Evolutionary conservation across 2,888 invertebrate genomes (phyloP).

Genomic region (Dyspetes luteomarginatus): DNA sequence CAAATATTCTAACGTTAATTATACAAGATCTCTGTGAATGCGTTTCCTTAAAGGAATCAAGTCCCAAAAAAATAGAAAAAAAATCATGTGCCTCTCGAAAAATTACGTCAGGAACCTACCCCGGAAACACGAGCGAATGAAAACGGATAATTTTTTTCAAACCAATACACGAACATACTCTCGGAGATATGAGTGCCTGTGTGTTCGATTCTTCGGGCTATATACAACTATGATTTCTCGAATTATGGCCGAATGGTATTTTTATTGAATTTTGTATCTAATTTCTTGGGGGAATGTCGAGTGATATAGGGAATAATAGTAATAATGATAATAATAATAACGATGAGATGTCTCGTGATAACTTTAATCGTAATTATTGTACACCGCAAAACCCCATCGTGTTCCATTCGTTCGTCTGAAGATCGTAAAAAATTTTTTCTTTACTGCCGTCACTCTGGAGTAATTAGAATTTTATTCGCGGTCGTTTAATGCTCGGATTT

Average conservation of each 20-base stretch:
- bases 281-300: background rate
- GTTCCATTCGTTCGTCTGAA: slow-evolving; percentile 20
- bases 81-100: background rate
- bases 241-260: background rate
- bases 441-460: slow-evolving; percentile 60
- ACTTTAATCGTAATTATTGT: slow-evolving; percentile 41
- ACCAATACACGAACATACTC: slow-evolving; percentile 27
- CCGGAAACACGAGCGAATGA: slow-evolving; percentile 57
- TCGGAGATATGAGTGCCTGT: slow-evolving; percentile 61
- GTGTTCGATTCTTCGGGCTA: slow-evolving; percentile 4
- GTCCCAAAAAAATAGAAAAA: background rate
- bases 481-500: slow-evolving; percentile 54
- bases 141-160: slow-evolving; percentile 40
- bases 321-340: background rate
- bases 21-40: no score
- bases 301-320: background rate
- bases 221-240: background rate
- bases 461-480: slow-evolving; percentile 70
- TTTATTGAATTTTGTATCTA: no score
- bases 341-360: slow-evolving; percentile 38
- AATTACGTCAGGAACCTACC: slow-evolving; percentile 15
- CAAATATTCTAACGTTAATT: no score
- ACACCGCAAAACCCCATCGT: slow-evolving; percentile 3
- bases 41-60: background rate
- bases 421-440: slow-evolving; percentile 59